Conservation (phyloP, 2,797 vertebrate genomes). For the Acridotheres tristis region DNA sequence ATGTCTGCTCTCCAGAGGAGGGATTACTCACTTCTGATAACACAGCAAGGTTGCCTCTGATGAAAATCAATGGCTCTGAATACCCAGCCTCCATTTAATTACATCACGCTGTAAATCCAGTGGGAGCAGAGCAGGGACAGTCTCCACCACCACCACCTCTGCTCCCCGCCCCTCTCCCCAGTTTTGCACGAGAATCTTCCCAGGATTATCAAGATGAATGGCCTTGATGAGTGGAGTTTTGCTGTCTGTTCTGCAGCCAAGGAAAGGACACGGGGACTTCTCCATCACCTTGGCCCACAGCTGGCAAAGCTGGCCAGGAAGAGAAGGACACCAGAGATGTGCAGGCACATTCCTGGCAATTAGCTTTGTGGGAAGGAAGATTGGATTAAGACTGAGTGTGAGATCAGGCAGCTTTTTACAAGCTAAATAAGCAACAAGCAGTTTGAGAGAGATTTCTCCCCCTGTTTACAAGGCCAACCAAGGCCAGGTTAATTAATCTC, state of each 20-base stretch:
- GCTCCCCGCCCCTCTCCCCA: neutral
- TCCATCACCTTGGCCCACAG: neutral
- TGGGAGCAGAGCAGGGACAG: neutral
- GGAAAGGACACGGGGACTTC: neutral
- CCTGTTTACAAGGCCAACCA: constrained; percentile 32
- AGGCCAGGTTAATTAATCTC: constrained; percentile 65
- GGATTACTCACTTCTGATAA: constrained; percentile 73
- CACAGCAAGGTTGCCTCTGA: constrained; percentile 68
- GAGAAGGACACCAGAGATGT: neutral
- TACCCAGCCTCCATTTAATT: constrained; percentile 59
- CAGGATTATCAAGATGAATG: constrained; percentile 24
- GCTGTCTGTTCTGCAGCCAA: neutral
- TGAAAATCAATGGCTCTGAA: constrained; percentile 68
- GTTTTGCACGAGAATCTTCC: neutral
- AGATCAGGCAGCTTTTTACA: constrained; percentile 39
- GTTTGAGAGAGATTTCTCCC: constrained; percentile 34
- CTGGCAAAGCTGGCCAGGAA: neutral
- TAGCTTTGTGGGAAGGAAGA: constrained; percentile 1
- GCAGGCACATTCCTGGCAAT: neutral
- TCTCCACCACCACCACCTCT: constrained; percentile 30
- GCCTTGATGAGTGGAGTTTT: neutral
- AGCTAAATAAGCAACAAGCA: constrained; percentile 53
- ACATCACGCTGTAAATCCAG: constrained; percentile 8
- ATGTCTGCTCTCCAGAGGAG: constrained; percentile 61
- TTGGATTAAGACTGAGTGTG: constrained; percentile 7